Percentiles rank a stretch among this genome's conserved stretches.
phyloP scores from a whole-genome alignment of 2,113 vertebrate genomes.

The Microtus pennsylvanicus region DNA sequence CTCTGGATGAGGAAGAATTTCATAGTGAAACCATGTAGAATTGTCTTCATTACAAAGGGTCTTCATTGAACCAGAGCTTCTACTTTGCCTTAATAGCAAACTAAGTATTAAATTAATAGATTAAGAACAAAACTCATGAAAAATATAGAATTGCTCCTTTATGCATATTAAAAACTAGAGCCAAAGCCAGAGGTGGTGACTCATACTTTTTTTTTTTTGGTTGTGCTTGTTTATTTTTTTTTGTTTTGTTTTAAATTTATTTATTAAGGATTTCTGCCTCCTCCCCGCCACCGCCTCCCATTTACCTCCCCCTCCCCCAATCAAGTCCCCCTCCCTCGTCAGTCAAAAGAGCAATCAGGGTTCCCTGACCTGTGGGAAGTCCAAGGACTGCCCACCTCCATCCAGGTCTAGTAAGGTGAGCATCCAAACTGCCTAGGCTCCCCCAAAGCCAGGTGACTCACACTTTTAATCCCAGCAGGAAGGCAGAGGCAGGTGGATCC shows the following conservation, averaged over 20 bases:
- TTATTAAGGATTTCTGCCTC: too few relatives aligned
- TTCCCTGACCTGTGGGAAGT: too few relatives aligned
- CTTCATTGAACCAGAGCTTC: background rate
- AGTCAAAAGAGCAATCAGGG: too few relatives aligned
- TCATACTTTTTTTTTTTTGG: background rate
- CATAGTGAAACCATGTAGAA: background rate
- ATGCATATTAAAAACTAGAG: background rate
- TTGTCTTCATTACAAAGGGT: background rate
- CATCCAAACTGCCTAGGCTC: too few relatives aligned
- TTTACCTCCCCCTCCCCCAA: too few relatives aligned
- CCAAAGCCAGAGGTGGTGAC: background rate
- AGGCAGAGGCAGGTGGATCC: background rate
- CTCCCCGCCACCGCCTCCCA: too few relatives aligned
- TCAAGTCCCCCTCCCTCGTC: too few relatives aligned
- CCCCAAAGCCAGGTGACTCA: background rate
- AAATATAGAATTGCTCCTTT: background rate
- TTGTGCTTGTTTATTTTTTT: too few relatives aligned
- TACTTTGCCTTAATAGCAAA: background rate
- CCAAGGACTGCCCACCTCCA: too few relatives aligned
- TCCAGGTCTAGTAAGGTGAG: too few relatives aligned
- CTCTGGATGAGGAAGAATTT: background rate
- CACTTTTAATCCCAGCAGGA: background rate
- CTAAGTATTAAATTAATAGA: background rate
- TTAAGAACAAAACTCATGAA: background rate
- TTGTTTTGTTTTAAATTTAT: too few relatives aligned